These are phyloP conservation scores for Chymomyza fuscimana DNA, from an alignment of 2,888 invertebrate species.

Conservation along the genomic window DNA sequence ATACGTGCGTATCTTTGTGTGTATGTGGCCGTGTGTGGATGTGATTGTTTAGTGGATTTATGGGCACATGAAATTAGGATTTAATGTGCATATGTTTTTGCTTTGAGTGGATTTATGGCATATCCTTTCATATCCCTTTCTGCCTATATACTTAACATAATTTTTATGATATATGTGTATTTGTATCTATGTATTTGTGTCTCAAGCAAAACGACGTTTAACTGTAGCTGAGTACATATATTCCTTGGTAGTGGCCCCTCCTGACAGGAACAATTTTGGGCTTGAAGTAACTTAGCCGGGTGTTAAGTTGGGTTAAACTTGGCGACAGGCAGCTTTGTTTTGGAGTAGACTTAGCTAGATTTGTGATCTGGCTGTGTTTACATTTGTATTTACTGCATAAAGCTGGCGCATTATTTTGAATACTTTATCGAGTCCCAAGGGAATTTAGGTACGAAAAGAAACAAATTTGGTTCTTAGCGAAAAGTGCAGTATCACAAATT, in stretches of 20 bases:
- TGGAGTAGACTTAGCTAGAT: slow-evolving; percentile 14
- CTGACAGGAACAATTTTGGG: slow-evolving; percentile 11
- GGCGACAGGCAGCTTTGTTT: neutral
- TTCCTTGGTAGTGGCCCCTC: slow-evolving; percentile 15
- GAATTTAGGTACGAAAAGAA: neutral
- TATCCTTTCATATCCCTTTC: slow-evolving; percentile 44
- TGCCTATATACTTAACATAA: slow-evolving; percentile 59
- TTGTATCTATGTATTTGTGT: neutral
- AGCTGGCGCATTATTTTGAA: neutral
- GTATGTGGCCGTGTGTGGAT: slow-evolving; percentile 32
- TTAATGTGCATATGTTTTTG: slow-evolving; percentile 71
- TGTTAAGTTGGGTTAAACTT: slow-evolving; percentile 7
- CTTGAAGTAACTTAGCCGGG: slow-evolving; percentile 45
- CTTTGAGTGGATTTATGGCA: slow-evolving; percentile 65
- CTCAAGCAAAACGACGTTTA: slow-evolving; percentile 39
- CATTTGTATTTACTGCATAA: neutral
- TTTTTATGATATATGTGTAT: slow-evolving; percentile 62
- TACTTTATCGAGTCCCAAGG: neutral
- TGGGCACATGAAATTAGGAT: slow-evolving; percentile 74
- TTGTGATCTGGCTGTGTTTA: slow-evolving; percentile 19
- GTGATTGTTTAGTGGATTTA: slow-evolving; percentile 72
- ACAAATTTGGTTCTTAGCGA: neutral
- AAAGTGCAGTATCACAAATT: neutral
- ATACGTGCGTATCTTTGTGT: neutral
- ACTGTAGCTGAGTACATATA: neutral